These are phyloP conservation scores for Bovichtus variegatus DNA, from an alignment of 2,797 vertebrate genomes.

Conservation along the genomic window DNA sequence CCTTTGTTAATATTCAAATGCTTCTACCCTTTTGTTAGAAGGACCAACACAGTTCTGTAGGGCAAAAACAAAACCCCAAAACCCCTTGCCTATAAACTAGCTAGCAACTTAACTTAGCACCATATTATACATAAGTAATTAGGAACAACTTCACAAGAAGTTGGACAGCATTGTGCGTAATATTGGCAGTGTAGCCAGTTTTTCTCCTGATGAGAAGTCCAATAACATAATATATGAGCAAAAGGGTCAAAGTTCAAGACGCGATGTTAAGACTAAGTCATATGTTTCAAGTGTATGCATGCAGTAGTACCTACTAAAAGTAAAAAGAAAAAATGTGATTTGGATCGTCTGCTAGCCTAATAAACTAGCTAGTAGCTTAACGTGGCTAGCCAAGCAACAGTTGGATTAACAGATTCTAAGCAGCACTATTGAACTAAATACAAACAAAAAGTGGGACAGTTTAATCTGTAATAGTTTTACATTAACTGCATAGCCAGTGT, in stretches of 20 bases:
- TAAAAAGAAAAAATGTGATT: too few species aligned
- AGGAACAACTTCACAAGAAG: background rate
- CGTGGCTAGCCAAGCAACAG: background rate
- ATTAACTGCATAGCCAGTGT: background rate
- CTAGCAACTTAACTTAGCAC: background rate
- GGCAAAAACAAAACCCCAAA: background rate
- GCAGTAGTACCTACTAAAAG: too few species aligned
- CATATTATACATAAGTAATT: background rate
- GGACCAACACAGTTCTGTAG: too few species aligned
- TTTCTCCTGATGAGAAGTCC: background rate
- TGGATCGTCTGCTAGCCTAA: background rate
- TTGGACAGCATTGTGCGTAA: background rate
- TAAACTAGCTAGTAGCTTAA: background rate
- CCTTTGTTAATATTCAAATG: background rate
- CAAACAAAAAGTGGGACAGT: background rate
- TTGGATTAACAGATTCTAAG: background rate
- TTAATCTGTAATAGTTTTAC: background rate
- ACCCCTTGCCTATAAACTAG: background rate
- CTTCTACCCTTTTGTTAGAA: background rate
- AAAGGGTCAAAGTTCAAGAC: too few species aligned
- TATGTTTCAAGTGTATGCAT: too few species aligned
- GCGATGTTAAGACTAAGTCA: too few species aligned
- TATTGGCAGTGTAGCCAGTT: background rate
- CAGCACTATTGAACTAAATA: background rate
- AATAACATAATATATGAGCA: too few species aligned